Evolutionary conservation across 2,113 vertebrate genomes (phyloP).

Genomic region (Phaethon lepturus): DNA sequence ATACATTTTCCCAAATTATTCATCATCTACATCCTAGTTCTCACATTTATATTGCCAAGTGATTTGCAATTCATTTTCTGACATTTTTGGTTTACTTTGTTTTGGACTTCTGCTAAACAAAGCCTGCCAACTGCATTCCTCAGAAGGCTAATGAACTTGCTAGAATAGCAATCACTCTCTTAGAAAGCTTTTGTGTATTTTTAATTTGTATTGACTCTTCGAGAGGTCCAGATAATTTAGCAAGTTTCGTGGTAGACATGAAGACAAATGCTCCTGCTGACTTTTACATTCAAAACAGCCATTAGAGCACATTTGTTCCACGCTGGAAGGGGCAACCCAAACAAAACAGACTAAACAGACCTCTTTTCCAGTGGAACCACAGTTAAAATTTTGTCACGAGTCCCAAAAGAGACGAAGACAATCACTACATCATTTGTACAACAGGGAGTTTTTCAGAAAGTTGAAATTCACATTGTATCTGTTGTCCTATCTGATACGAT

Average conservation of each 20-base stretch:
- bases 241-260: constrained; percentile 25
- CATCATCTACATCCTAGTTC: neutral
- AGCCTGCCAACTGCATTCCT: constrained; percentile 59
- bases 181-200: constrained; percentile 36
- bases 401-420: neutral
- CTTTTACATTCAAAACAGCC: constrained; percentile 29
- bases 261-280: constrained; percentile 44
- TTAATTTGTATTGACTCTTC: constrained; percentile 49
- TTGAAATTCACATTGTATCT: neutral
- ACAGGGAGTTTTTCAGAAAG: neutral
- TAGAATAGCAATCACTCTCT: constrained; percentile 54
- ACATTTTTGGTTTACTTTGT: constrained; percentile 66
- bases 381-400: neutral
- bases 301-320: constrained; percentile 23
- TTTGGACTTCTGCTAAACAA: constrained; percentile 45
- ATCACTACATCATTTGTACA: neutral
- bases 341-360: neutral
- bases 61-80: constrained; percentile 63
- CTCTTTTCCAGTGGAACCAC: neutral
- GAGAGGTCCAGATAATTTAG: constrained; percentile 45
- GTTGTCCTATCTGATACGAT: neutral
- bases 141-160: constrained; percentile 59
- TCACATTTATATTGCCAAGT: constrained; percentile 42
- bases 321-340: neutral
- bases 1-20: constrained; percentile 36